Conservation (phyloP, 1,140 invertebrate species). For the Sinonovacula constricta region DNA sequence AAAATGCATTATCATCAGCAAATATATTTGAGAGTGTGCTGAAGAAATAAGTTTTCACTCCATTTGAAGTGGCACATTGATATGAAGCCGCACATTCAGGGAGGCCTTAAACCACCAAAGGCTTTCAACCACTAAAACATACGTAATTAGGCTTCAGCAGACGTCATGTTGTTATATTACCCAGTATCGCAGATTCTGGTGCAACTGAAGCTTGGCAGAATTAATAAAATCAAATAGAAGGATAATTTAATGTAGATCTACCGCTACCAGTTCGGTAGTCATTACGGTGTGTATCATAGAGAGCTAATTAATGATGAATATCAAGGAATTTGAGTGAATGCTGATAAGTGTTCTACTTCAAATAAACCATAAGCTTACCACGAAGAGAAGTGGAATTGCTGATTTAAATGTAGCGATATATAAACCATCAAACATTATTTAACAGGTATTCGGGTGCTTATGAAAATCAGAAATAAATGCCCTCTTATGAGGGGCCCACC, state of each 20-base stretch:
- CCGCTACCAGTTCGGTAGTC: conserved; percentile 2
- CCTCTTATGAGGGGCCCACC: not conserved
- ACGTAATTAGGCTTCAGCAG: too few species aligned
- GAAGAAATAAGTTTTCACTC: too few species aligned
- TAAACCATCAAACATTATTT: conserved; percentile 44
- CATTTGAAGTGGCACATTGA: too few species aligned
- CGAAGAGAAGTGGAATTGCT: conserved; percentile 9
- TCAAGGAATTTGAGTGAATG: conserved; percentile 24
- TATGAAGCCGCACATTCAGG: too few species aligned
- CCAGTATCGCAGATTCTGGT: conserved; percentile 10
- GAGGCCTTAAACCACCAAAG: too few species aligned
- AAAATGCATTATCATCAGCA: too few species aligned
- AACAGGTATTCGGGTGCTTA: conserved; percentile 31
- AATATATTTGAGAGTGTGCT: too few species aligned
- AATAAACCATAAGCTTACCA: conserved; percentile 47
- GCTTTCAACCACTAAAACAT: too few species aligned
- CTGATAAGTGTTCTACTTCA: conserved; percentile 20
- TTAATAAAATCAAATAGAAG: conserved; percentile 49
- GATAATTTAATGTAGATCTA: conserved; percentile 43
- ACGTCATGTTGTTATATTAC: conserved; percentile 38
- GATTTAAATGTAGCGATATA: conserved; percentile 48
- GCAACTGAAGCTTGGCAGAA: conserved; percentile 4
- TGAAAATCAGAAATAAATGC: not conserved
- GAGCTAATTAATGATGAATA: conserved; percentile 51
- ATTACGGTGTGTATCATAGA: conserved; percentile 27